Percentiles rank a stretch among this genome's conserved stretches.
Conservation (phyloP, 2,113 vertebrate species). For the Protobothrops flavoviridis region DNA sequence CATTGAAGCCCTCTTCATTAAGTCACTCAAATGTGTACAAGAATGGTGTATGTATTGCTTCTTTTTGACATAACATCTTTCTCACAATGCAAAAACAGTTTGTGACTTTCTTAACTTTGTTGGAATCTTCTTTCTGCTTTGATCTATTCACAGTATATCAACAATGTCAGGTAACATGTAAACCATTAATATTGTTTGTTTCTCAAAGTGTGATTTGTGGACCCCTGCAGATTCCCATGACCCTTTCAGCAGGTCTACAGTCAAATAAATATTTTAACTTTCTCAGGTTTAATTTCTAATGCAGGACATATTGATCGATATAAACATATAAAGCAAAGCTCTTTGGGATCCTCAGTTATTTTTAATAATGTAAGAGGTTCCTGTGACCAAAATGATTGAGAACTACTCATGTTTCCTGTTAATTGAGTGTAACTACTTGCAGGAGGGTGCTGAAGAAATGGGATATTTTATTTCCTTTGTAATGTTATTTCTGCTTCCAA, state of each 20-base stretch:
- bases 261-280: too few relatives aligned
- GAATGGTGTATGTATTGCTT: rapidly evolving
- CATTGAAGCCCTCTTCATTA: conserved; percentile 14
- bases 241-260: too few relatives aligned
- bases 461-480: not conserved
- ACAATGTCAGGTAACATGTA: rapidly evolving
- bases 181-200: not conserved
- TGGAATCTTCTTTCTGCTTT: not conserved
- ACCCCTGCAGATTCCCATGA: too few relatives aligned
- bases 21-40: not conserved
- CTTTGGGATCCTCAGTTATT: too few relatives aligned
- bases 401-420: too few relatives aligned
- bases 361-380: too few relatives aligned
- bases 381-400: too few relatives aligned
- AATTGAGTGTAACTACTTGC: too few relatives aligned
- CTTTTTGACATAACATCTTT: conserved; percentile 17
- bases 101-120: not conserved
- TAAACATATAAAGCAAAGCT: too few relatives aligned
- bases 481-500: not conserved
- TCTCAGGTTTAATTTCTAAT: too few relatives aligned
- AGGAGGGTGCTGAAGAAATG: too few relatives aligned
- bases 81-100: conserved; percentile 4
- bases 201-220: not conserved
- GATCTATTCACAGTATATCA: not conserved
- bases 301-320: too few relatives aligned